A percentile compares a stretch with the other conserved stretches of the same genome.
phyloP scores from a whole-genome alignment of 1,140 invertebrate genomes.

The Cylas formicarius region DNA sequence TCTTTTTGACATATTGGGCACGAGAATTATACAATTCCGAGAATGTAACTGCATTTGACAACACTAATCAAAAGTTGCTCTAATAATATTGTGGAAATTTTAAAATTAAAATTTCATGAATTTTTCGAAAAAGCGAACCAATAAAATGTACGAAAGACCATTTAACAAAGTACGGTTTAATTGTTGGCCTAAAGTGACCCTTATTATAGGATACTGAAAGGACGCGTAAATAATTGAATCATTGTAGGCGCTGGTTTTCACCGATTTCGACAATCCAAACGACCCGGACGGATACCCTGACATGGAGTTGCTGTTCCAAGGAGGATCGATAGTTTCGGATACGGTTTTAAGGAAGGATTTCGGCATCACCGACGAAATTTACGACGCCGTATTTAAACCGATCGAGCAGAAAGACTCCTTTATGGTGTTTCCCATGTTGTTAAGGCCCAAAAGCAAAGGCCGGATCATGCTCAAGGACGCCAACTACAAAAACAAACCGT shows the following conservation, averaged over 20 bases:
- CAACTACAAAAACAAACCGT: conserved; percentile 68
- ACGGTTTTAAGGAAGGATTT: conserved; percentile 39
- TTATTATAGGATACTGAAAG: no score
- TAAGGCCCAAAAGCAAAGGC: conserved; percentile 66
- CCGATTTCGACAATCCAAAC: conserved; percentile 45
- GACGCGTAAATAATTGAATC: background rate
- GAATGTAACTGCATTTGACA: no score
- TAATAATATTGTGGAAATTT: no score
- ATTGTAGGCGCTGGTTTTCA: conserved; percentile 22
- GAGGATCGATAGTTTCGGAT: conserved; percentile 40
- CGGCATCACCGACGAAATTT: conserved; percentile 40
- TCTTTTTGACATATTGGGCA: no score
- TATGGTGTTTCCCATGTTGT: conserved; percentile 52
- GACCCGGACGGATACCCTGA: conserved; percentile 61
- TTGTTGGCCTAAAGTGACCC: no score
- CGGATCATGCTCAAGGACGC: conserved; percentile 54
- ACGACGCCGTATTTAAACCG: conserved; percentile 38
- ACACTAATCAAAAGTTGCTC: no score
- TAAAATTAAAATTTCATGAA: no score
- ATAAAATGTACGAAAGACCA: conserved; percentile 3
- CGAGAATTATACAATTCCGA: no score
- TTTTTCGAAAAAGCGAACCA: no score
- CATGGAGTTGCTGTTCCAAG: conserved; percentile 65
- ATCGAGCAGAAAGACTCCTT: conserved; percentile 35
- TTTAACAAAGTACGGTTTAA: no score